These are phyloP conservation scores for Lasiommata megera DNA, from an alignment of 2,888 invertebrate species.

Conservation along the genomic window DNA sequence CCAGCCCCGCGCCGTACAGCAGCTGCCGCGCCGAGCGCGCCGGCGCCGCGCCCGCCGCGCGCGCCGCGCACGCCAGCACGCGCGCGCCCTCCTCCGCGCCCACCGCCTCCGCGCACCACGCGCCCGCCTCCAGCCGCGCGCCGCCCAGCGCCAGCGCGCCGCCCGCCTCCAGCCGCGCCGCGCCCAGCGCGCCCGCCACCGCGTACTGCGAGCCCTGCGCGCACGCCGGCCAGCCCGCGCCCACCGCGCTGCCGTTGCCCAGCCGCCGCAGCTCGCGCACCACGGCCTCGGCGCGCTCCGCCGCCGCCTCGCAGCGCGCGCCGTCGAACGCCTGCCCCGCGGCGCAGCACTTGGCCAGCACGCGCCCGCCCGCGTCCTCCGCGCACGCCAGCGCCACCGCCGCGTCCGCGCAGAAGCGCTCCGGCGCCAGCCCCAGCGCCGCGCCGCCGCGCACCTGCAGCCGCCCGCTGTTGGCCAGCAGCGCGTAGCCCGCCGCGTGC, in stretches of 20 bases:
- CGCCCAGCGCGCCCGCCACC: slow-evolving; percentile 80
- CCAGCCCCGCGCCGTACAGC: slow-evolving; percentile 88
- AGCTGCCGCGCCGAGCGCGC: slow-evolving; percentile 75
- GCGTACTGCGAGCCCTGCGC: slow-evolving; percentile 72
- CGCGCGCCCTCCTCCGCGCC: slow-evolving; percentile 55
- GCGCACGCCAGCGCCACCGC: slow-evolving; percentile 84
- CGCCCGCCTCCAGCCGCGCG: slow-evolving; percentile 56
- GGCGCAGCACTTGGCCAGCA: slow-evolving; percentile 86
- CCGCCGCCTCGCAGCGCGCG: slow-evolving; percentile 67
- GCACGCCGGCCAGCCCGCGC: slow-evolving; percentile 81
- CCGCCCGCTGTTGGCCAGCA: slow-evolving; percentile 85
- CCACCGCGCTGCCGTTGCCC: slow-evolving; percentile 59
- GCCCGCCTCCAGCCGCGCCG: slow-evolving; percentile 72
- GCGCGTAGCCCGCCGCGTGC: slow-evolving; percentile 68
- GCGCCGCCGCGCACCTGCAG: slow-evolving; percentile 79
- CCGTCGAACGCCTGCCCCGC: slow-evolving; percentile 82
- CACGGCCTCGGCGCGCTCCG: slow-evolving; percentile 50
- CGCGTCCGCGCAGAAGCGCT: slow-evolving; percentile 86
- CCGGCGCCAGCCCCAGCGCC: slow-evolving; percentile 69
- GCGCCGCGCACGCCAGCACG: slow-evolving; percentile 62
- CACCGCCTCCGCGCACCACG: slow-evolving; percentile 80
- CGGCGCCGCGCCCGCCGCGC: slow-evolving; percentile 8
- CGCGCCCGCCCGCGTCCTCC: slow-evolving; percentile 59
- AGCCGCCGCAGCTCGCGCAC: slow-evolving; percentile 52
- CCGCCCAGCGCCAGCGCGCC: slow-evolving; percentile 73